Percentiles rank a stretch among this genome's conserved stretches.
Conservation (phyloP, 2,888 invertebrate species). For the Catocala nupta region DNA sequence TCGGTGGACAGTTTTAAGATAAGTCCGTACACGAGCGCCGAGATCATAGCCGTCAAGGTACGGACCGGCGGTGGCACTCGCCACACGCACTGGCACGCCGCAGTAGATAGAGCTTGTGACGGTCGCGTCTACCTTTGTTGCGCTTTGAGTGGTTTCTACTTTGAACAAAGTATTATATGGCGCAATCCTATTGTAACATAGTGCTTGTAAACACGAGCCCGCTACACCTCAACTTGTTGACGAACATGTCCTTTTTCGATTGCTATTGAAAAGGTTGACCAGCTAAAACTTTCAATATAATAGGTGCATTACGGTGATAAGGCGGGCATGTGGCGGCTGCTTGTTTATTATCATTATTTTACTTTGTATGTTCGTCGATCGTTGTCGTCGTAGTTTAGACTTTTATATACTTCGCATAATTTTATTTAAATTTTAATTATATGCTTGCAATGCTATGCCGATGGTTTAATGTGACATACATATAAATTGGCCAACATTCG, state of each 20-base stretch:
- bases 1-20: constrained; percentile 94
- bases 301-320: too few relatives aligned
- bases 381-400: neutral
- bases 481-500: too few relatives aligned
- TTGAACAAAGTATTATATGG: neutral
- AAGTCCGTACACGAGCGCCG: constrained; percentile 89
- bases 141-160: constrained; percentile 12
- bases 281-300: too few relatives aligned
- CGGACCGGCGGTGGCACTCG: constrained; percentile 14
- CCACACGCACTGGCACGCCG: neutral
- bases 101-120: constrained; percentile 38
- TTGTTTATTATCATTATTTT: neutral
- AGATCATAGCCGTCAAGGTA: constrained; percentile 99
- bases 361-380: neutral
- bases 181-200: too few relatives aligned
- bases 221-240: too few relatives aligned
- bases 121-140: constrained; percentile 15
- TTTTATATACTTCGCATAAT: neutral
- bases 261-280: too few relatives aligned
- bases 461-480: neutral
- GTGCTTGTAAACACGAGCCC: too few relatives aligned
- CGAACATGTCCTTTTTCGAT: too few relatives aligned
- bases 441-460: constrained; percentile 1
- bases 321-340: neutral
- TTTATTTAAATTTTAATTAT: neutral